These are phyloP conservation scores for Hafferia zeledoni DNA, from an alignment of 2,797 vertebrate species.

Conservation along the genomic window DNA sequence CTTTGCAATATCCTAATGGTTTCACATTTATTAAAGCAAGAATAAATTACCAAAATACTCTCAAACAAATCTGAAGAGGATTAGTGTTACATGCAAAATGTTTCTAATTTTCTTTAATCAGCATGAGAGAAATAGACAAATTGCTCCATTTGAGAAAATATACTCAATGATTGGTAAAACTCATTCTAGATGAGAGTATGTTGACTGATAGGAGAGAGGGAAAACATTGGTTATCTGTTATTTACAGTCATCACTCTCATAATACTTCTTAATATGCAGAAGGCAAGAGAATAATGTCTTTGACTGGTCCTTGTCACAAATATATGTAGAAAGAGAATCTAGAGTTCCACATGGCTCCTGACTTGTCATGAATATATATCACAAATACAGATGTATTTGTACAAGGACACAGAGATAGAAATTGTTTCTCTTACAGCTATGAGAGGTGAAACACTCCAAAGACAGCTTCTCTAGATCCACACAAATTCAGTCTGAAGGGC, in stretches of 20 bases:
- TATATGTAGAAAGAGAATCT: background rate
- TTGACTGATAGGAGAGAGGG: background rate
- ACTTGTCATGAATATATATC: background rate
- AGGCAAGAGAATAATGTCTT: background rate
- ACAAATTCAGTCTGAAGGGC: background rate
- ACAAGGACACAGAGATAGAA: background rate
- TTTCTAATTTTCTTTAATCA: slow-evolving; percentile 6
- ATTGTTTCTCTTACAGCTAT: background rate
- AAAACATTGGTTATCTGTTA: background rate
- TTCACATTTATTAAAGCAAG: background rate
- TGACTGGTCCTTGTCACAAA: background rate
- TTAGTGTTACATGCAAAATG: background rate
- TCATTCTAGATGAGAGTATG: background rate
- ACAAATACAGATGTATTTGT: background rate
- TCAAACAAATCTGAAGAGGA: background rate
- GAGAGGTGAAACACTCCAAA: background rate
- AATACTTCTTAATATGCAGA: background rate
- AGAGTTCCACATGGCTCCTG: background rate
- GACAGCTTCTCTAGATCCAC: background rate
- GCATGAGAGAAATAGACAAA: background rate
- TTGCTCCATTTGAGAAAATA: background rate
- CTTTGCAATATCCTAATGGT: background rate
- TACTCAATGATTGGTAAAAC: background rate
- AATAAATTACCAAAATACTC: background rate
- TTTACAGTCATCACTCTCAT: background rate